Evolutionary conservation across 1,140 invertebrate species (phyloP).

Genomic region (Ceratina australensis): DNA sequence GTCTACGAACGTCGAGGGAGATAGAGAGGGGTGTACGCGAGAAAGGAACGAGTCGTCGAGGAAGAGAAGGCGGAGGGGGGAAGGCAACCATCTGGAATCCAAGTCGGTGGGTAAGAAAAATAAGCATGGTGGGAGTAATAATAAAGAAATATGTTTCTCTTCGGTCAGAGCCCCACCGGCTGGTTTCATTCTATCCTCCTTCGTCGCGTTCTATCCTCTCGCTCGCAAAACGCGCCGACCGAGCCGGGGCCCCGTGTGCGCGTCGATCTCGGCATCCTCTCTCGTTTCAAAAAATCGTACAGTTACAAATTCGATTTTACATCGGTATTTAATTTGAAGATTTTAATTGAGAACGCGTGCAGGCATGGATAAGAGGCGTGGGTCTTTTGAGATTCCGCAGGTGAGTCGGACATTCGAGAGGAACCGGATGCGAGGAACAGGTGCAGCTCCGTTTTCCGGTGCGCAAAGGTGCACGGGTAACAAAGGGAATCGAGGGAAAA

Average conservation of each 20-base stretch:
- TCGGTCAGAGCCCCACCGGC: slow-evolving; percentile 51
- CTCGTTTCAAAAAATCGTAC: no score
- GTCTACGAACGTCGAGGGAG: slow-evolving; percentile 33
- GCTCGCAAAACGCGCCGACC: slow-evolving; percentile 26
- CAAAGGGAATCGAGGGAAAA: neutral
- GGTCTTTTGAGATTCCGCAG: no score
- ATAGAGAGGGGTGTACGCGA: slow-evolving; percentile 11
- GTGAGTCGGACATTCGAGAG: neutral
- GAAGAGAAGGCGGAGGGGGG: neutral
- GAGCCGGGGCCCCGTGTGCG: no score
- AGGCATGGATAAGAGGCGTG: no score
- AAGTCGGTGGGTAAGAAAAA: slow-evolving; percentile 78
- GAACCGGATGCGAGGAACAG: slow-evolving; percentile 32
- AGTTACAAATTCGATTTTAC: no score
- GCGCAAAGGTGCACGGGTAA: neutral
- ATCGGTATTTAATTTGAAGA: no score
- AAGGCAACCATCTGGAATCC: slow-evolving; percentile 75
- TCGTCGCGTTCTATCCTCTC: slow-evolving; percentile 1
- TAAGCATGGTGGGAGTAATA: slow-evolving; percentile 79
- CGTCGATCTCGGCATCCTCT: no score
- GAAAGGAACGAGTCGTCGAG: neutral
- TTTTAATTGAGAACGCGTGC: no score
- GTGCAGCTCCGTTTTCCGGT: slow-evolving; percentile 52
- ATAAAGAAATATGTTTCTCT: slow-evolving; percentile 80
- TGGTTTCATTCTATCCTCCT: slow-evolving; percentile 25